Percentiles rank a stretch among this genome's conserved stretches.
Conservation (phyloP, 2,113 vertebrate genomes). For the Paracanthobrama guichenoti region DNA sequence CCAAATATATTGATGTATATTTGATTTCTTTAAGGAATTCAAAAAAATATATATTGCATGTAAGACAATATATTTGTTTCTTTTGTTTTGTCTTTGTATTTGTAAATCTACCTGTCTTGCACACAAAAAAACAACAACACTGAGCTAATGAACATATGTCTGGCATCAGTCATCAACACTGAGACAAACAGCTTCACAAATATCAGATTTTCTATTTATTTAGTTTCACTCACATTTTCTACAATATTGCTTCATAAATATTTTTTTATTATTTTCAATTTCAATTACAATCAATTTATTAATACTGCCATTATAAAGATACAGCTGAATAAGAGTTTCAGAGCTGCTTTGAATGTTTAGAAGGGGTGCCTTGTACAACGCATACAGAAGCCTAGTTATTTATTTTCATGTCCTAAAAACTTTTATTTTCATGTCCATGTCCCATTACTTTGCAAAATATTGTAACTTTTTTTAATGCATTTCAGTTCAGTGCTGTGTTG, state of each 20-base stretch:
- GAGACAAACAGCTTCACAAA: not conserved
- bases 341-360: not conserved
- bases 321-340: not conserved
- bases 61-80: too few relatives aligned
- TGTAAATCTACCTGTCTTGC: too few relatives aligned
- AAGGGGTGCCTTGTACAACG: too few relatives aligned
- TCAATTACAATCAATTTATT: not conserved
- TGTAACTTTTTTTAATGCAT: not conserved
- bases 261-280: too few relatives aligned
- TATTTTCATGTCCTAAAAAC: not conserved
- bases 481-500: not conserved
- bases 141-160: not conserved
- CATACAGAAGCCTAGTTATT: too few relatives aligned
- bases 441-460: not conserved
- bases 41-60: too few relatives aligned
- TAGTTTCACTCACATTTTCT: not conserved
- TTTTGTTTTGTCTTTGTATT: too few relatives aligned
- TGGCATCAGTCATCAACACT: not conserved
- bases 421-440: too few relatives aligned
- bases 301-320: not conserved
- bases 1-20: too few relatives aligned
- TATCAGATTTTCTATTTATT: not conserved
- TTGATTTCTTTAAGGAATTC: too few relatives aligned
- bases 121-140: not conserved
- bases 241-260: not conserved